Evolutionary conservation across 2,113 vertebrate species (phyloP).

Genomic region (Nothobranchius kuhntae): DNA sequence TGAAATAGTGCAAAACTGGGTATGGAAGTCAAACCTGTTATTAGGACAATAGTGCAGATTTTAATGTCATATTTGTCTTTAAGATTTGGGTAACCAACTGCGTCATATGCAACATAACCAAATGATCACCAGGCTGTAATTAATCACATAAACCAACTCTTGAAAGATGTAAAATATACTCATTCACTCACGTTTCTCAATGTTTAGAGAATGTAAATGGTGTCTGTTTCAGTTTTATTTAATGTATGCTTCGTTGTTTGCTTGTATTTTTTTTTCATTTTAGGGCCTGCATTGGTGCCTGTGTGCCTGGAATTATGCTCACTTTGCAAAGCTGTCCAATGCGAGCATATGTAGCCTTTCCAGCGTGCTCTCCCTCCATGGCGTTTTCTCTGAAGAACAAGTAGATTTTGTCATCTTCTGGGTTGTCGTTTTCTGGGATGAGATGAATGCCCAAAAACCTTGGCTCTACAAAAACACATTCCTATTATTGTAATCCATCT

Average conservation of each 20-base stretch:
- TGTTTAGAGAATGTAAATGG: neutral
- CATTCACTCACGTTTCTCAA: slow-evolving; percentile 31
- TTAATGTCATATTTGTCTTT: slow-evolving; percentile 58
- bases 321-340: slow-evolving; percentile 99
- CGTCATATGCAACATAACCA: slow-evolving; percentile 56
- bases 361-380: slow-evolving; percentile 93
- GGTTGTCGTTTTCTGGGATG: slow-evolving; percentile 96
- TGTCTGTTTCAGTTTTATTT: slow-evolving; percentile 13
- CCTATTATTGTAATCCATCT: neutral
- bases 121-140: slow-evolving; percentile 59
- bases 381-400: slow-evolving; percentile 98
- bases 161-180: slow-evolving; percentile 44
- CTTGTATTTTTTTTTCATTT: slow-evolving; percentile 2
- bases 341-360: slow-evolving; percentile 95
- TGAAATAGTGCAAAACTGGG: slow-evolving; percentile 40
- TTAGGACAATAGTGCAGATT: slow-evolving; percentile 61
- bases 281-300: slow-evolving; percentile 2
- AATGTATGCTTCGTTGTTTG: slow-evolving; percentile 5
- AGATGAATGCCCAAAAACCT: slow-evolving; percentile 90
- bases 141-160: slow-evolving; percentile 58
- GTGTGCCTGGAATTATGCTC: slow-evolving; percentile 18
- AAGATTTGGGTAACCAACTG: slow-evolving; percentile 38
- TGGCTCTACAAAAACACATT: slow-evolving; percentile 81
- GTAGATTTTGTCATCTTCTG: slow-evolving; percentile 97
- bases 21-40: slow-evolving; percentile 52